A percentile compares a stretch with the other conserved stretches of the same genome.
Evolutionary conservation across 2,113 vertebrate genomes (phyloP).

Genomic region (Leucoraja erinaceus): DNA sequence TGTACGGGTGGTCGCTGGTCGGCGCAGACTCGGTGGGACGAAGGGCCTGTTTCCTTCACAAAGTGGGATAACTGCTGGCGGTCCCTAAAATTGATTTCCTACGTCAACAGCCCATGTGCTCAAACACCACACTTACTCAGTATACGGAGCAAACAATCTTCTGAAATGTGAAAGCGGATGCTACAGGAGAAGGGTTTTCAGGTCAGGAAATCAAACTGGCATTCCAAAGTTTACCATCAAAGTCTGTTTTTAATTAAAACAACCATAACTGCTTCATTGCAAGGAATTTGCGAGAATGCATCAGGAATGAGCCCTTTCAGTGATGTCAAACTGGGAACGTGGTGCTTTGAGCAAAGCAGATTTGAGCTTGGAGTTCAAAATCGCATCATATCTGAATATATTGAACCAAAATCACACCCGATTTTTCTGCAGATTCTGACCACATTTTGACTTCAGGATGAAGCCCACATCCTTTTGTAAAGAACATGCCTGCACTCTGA

Average conservation of each 20-base stretch:
- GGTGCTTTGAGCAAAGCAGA: no score
- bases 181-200: background rate
- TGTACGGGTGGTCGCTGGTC: no score
- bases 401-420: background rate
- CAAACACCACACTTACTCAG: background rate
- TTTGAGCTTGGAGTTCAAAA: no score
- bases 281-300: no score
- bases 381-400: background rate
- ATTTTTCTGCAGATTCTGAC: background rate
- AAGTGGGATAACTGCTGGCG: background rate
- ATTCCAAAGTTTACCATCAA: background rate
- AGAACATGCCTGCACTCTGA: background rate
- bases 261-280: background rate
- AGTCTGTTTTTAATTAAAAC: background rate
- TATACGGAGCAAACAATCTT: background rate
- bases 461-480: background rate
- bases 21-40: no score
- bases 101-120: background rate
- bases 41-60: no score
- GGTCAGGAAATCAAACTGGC: background rate
- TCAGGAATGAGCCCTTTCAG: no score
- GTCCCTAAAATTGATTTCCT: background rate
- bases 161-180: background rate
- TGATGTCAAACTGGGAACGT: no score
- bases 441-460: background rate